Base-by-base conservation (phyloP, 2,888 invertebrate species). In the Ptychoptera albimana region DNA sequence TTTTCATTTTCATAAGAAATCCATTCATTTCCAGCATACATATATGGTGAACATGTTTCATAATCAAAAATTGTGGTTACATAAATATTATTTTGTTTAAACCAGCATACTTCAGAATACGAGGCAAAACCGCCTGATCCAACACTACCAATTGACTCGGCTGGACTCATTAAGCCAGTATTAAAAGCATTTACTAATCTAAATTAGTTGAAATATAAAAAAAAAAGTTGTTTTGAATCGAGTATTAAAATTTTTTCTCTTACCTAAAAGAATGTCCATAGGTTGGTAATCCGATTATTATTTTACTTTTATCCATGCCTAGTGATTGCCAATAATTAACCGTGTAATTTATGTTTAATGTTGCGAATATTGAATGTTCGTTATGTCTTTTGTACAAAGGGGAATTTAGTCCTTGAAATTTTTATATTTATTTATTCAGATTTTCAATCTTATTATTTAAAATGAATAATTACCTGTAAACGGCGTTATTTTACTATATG, bases 261-360 rank as follows among this genome's bases (percentile, higher is more conserved):
- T 63, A 77, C 77, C 68, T 73, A 55, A 77, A 88, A 4, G 80
- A 75, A 57, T 88, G 87, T 1, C 87, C 91, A 59, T 88, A 93
- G 1, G 86, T 84, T 6, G 93, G 91, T 54, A 92, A 70, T 0
- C 92, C 92, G 1, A 92, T 70, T 9, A 88, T 74, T 13, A 92
- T 75, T 62, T 89, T 91, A 37, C 73, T 70, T 34, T 69, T 70
- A 13, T 82, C 79, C 64, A 93, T 73, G 9, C 92, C 91, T 52
- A 77, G 75, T 1, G 64, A 57, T 1, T 77, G 56, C 78, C 88
- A 92, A 70, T 84, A 82, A 51, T 79, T 70, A 1, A 80, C 75
- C 0, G 89, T 80, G 61, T 80, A 85, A 60, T 89, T 88, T 1
- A 84, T 76, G 59, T 89, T 91, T 39, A 88, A 66, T 1, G 80